Evolutionary conservation across 1,140 invertebrate genomes (phyloP).

Genomic region (Ostrea edulis): DNA sequence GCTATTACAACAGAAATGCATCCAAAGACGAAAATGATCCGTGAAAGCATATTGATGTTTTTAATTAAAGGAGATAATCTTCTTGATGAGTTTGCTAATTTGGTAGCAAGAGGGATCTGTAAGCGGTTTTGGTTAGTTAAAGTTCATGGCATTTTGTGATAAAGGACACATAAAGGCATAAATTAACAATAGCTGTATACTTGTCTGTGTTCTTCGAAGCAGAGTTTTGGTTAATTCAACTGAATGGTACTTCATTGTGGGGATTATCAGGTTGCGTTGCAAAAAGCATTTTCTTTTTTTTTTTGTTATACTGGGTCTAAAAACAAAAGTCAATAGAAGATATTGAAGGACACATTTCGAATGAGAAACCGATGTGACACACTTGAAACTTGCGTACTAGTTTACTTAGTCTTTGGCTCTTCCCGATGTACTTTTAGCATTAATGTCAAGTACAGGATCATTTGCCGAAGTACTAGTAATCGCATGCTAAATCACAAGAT

Average conservation of each 20-base stretch:
- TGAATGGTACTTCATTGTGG: neutral
- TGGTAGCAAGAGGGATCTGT: neutral
- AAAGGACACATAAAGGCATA: neutral
- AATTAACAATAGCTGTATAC: neutral
- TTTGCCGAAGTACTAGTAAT: neutral
- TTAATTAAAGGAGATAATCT: no score
- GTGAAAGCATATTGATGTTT: neutral
- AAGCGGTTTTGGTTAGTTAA: neutral
- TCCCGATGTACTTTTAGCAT: neutral
- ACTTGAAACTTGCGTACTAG: no score
- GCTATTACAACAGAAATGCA: neutral
- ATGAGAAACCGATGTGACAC: no score
- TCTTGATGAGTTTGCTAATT: neutral
- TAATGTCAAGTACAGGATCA: neutral
- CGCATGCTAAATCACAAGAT: neutral
- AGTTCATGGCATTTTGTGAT: neutral
- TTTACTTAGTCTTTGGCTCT: no score
- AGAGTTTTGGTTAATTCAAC: neutral
- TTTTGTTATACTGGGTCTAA: no score
- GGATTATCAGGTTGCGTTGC: neutral
- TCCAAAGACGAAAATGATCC: conserved; percentile 12
- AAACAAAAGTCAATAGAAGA: no score
- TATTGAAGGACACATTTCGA: no score
- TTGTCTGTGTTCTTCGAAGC: neutral
- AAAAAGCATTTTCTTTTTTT: no score